Evolutionary conservation across 30 jellyfish, hydroid and myxozoan genomes (phyloP).

Genomic region (Aurelia sp.): DNA sequence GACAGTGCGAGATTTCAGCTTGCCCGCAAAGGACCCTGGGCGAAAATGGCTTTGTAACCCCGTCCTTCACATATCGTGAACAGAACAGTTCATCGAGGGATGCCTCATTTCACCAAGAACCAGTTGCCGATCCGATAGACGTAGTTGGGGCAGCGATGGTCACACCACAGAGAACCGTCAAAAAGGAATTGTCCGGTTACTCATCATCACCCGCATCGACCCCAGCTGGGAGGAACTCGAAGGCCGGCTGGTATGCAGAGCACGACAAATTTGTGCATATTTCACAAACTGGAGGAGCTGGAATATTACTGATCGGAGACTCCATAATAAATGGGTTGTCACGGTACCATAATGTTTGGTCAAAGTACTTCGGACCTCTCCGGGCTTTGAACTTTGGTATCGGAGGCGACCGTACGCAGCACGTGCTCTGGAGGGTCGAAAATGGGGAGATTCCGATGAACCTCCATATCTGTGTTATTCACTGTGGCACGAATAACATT

Average conservation of each 20-base stretch:
- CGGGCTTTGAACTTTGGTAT: constrained; percentile 89
- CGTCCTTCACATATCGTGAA: constrained; percentile 7
- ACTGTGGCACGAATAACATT: constrained; percentile 92
- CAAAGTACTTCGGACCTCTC: constrained; percentile 81
- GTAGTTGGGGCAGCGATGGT: constrained; percentile 77
- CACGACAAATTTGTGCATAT: constrained; percentile 92
- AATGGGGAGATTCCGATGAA: constrained; percentile 86
- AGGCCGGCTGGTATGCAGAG: constrained; percentile 97
- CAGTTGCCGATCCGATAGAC: constrained; percentile 11
- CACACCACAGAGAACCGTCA: constrained; percentile 63
- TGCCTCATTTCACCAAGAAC: not conserved
- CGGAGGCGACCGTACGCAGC: constrained; percentile 99
- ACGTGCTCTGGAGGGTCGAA: constrained; percentile 95
- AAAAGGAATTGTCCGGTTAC: constrained; percentile 84
- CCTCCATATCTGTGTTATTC: constrained; percentile 80
- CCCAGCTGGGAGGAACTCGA: constrained; percentile 79
- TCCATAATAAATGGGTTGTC: constrained; percentile 93
- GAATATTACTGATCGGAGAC: constrained; percentile 84
- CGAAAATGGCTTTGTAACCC: too few relatives aligned
- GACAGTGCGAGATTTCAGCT: not conserved
- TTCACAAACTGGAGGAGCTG: constrained; percentile 83
- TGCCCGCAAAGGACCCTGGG: not conserved
- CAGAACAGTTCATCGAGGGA: constrained; percentile 20
- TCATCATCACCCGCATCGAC: constrained; percentile 89
- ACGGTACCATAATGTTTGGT: constrained; percentile 86